Percentiles rank a stretch among this genome's conserved stretches.
phyloP scores from a whole-genome alignment of 2,113 vertebrate species.

The Galeopterus variegatus region DNA sequence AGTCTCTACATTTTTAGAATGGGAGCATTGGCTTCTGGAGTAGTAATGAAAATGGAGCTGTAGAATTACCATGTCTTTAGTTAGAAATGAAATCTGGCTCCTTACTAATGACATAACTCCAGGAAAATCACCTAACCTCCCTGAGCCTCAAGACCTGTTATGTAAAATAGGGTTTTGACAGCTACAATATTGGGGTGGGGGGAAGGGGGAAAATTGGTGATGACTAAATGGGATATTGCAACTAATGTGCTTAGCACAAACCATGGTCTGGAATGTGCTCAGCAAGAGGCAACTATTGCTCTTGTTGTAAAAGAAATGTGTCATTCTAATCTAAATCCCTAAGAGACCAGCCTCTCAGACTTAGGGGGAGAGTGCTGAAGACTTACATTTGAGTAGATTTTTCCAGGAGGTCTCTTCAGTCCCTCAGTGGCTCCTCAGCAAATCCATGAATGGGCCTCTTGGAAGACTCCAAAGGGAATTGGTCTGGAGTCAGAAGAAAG shows the following conservation, averaged over 20 bases:
- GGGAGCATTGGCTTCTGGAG: not conserved
- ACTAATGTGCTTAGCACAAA: not conserved
- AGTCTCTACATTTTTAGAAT: not conserved
- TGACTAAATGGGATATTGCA: not conserved
- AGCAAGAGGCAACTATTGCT: not conserved
- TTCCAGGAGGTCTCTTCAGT: not conserved
- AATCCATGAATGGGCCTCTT: not conserved
- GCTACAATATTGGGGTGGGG: not conserved
- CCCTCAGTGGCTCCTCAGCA: rapidly evolving
- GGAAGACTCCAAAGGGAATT: not conserved
- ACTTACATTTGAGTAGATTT: not conserved
- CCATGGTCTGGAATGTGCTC: not conserved
- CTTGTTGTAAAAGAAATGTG: not conserved
- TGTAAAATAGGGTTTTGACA: not conserved
- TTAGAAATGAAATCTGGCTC: not conserved
- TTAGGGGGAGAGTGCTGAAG: not conserved
- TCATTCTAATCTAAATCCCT: not conserved
- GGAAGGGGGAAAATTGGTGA: too few relatives aligned
- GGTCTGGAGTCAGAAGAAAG: not conserved
- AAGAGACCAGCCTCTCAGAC: not conserved
- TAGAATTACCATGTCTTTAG: not conserved
- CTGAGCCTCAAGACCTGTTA: not conserved
- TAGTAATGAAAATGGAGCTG: not conserved
- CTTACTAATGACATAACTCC: not conserved
- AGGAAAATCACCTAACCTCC: not conserved